Conservation (phyloP, 1,140 invertebrate genomes). For the Drosophila parvula region DNA sequence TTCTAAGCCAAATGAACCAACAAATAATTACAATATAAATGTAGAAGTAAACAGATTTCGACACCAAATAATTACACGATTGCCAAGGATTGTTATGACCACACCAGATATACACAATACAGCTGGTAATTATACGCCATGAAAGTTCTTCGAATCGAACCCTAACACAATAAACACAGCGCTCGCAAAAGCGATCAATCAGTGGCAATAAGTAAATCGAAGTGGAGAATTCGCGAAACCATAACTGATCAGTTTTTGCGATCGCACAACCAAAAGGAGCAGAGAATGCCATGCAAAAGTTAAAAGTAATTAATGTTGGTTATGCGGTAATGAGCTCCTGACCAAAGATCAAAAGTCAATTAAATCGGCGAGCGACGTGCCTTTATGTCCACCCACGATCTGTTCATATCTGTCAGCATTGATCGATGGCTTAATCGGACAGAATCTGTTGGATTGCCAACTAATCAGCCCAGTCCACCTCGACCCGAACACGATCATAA, state of each 20-base stretch:
- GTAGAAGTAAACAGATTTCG: conserved; percentile 7
- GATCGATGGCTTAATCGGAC: conserved; percentile 53
- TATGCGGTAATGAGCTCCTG: conserved; percentile 21
- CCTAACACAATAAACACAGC: conserved; percentile 7
- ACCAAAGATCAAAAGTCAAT: conserved; percentile 23
- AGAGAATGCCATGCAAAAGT: neutral
- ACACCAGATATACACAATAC: conserved; percentile 8
- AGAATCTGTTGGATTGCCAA: conserved; percentile 28
- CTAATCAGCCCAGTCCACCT: conserved; percentile 53
- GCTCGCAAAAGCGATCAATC: conserved; percentile 19
- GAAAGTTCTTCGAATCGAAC: neutral
- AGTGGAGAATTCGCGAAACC: conserved; percentile 38
- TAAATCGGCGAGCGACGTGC: conserved; percentile 7
- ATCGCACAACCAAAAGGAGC: conserved; percentile 18
- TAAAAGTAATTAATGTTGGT: conserved; percentile 39
- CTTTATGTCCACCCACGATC: conserved; percentile 44
- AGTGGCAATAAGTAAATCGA: conserved; percentile 30
- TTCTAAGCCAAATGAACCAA: neutral
- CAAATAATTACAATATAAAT: neutral
- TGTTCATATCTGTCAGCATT: conserved; percentile 42
- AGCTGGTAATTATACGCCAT: conserved; percentile 16
- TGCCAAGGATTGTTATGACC: conserved; percentile 26
- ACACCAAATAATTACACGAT: conserved; percentile 10
- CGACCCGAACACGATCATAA: conserved; percentile 44
- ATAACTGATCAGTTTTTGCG: conserved; percentile 39